Conservation (phyloP, 2,797 vertebrate genomes). For the Anomalospiza imberbis region DNA sequence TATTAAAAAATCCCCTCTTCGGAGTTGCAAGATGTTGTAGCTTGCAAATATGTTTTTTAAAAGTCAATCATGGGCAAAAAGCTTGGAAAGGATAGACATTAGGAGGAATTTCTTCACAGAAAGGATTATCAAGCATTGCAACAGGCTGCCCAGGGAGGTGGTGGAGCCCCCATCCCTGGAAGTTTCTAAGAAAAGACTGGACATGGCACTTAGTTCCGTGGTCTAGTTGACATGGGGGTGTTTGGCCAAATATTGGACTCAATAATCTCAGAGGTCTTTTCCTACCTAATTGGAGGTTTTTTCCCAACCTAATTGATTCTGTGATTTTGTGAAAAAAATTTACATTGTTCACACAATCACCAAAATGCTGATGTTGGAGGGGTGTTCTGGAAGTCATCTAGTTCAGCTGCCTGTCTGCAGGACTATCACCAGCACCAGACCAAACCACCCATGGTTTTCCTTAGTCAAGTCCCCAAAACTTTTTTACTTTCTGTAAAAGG, state of each 20-base stretch:
- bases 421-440: neutral
- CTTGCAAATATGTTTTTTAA: neutral
- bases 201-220: neutral
- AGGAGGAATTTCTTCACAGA: neutral
- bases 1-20: neutral
- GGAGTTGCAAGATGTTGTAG: neutral
- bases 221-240: neutral
- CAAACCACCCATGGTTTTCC: neutral
- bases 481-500: neutral
- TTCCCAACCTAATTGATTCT: neutral
- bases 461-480: neutral
- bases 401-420: neutral
- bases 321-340: neutral
- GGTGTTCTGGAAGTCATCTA: neutral
- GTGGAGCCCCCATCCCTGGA: neutral
- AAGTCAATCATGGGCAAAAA: neutral
- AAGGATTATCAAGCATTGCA: neutral
- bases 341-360: neutral
- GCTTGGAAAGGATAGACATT: neutral
- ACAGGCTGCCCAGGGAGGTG: neutral
- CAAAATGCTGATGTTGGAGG: neutral
- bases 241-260: neutral
- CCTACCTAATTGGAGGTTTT: neutral
- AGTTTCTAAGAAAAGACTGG: neutral
- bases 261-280: neutral